phyloP scores from a whole-genome alignment of 2,797 vertebrate species.

The Tapirus indicus region DNA sequence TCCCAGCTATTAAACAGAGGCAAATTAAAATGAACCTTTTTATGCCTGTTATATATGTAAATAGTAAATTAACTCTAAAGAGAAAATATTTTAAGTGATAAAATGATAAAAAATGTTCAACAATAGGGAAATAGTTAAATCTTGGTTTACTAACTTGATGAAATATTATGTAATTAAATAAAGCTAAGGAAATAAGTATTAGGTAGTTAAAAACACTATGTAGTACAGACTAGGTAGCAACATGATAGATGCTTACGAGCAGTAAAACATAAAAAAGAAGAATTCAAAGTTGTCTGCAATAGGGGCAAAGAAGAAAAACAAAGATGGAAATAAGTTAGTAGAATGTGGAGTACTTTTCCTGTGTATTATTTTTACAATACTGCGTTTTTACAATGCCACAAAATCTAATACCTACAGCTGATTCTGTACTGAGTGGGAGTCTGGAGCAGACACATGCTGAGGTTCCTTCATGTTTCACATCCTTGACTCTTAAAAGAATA shows the following conservation, averaged over 20 bases:
- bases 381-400: not conserved
- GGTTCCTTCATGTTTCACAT: conserved; percentile 11
- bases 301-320: not conserved
- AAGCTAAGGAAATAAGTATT: conserved; percentile 21
- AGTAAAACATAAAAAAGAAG: not conserved
- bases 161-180: conserved; percentile 2
- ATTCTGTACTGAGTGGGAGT: not conserved
- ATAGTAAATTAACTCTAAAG: not conserved
- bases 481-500: not conserved
- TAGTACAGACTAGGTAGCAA: not conserved
- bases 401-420: not conserved
- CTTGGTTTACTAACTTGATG: conserved; percentile 2
- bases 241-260: not conserved
- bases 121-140: conserved; percentile 37
- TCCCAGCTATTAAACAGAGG: not conserved
- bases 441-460: not conserved
- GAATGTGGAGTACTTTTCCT: not conserved
- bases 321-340: not conserved
- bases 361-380: not conserved
- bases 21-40: conserved; percentile 27
- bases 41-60: not conserved
- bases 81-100: not conserved
- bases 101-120: not conserved
- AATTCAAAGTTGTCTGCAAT: not conserved
- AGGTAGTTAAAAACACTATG: not conserved